Percentiles rank a stretch among this genome's conserved stretches.
phyloP scores from a whole-genome alignment of 1,140 invertebrate genomes.

The Megathymus violae region DNA sequence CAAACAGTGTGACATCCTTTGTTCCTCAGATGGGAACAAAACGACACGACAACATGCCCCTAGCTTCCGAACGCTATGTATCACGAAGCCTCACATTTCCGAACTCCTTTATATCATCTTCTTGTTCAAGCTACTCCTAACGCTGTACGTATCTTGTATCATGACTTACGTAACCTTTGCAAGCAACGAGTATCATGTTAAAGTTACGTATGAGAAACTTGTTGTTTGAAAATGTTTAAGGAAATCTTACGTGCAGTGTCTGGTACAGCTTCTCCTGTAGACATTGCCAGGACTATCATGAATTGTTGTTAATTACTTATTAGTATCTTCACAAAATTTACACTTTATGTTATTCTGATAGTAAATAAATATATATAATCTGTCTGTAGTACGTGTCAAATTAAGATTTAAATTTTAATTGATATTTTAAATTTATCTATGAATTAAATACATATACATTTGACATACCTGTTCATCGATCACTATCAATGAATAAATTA shows the following conservation, averaged over 20 bases:
- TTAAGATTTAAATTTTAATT: no score
- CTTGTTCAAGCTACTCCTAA: conserved; percentile 25
- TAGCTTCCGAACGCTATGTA: conserved; percentile 27
- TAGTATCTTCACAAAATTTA: no score
- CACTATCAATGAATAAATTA: no score
- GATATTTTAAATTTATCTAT: no score
- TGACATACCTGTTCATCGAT: no score
- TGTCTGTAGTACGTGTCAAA: no score
- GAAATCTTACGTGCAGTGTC: background rate
- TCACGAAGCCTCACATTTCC: conserved; percentile 30
- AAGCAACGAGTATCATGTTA: conserved; percentile 15
- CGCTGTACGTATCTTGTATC: conserved; percentile 21
- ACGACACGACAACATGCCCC: conserved; percentile 25
- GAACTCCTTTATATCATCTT: conserved; percentile 29
- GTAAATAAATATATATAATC: no score
- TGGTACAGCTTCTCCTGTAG: background rate
- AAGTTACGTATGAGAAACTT: conserved; percentile 17
- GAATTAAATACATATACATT: no score
- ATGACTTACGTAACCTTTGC: conserved; percentile 26
- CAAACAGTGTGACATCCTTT: conserved; percentile 17
- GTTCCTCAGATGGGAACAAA: conserved; percentile 14
- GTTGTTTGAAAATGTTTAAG: conserved; percentile 18
- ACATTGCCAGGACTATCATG: no score
- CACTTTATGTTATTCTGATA: no score
- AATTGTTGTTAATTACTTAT: no score